These are phyloP conservation scores for Microctonus brassicae DNA, from an alignment of 2,888 invertebrate species.

Conservation along the genomic window DNA sequence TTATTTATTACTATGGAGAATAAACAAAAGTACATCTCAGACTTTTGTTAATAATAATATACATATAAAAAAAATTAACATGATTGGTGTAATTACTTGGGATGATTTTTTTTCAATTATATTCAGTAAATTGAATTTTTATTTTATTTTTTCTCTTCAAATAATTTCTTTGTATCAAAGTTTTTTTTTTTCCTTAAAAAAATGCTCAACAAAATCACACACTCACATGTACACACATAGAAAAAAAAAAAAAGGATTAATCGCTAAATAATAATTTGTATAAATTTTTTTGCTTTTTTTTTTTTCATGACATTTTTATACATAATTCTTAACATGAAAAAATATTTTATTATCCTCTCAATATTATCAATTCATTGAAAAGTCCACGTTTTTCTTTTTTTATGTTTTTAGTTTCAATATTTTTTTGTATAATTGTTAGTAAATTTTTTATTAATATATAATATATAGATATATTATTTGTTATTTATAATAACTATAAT, in stretches of 20 bases:
- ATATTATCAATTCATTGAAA: background rate
- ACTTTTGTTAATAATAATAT: background rate
- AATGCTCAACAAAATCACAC: too few relatives aligned
- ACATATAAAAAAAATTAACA: background rate
- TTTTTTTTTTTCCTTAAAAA: too few relatives aligned
- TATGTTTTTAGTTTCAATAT: conserved; percentile 22
- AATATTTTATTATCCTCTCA: conserved; percentile 7
- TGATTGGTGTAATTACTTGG: background rate
- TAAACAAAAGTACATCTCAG: background rate
- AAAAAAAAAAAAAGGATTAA: too few relatives aligned
- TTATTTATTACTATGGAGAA: background rate
- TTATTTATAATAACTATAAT: conserved; percentile 32
- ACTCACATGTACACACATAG: too few relatives aligned
- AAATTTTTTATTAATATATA: conserved; percentile 35
- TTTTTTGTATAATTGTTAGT: conserved; percentile 15
- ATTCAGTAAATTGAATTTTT: background rate
- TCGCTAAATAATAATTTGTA: too few relatives aligned
- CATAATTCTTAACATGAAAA: conserved; percentile 24
- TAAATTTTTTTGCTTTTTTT: too few relatives aligned
- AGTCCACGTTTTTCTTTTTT: background rate
- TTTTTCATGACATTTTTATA: conserved; percentile 10
- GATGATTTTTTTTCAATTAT: background rate
- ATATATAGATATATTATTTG: conserved; percentile 42
- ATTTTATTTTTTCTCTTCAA: conserved; percentile 4
- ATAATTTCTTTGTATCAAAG: too few relatives aligned